Conservation (phyloP, 2,113 vertebrate genomes). For the Tetrax tetrax region DNA sequence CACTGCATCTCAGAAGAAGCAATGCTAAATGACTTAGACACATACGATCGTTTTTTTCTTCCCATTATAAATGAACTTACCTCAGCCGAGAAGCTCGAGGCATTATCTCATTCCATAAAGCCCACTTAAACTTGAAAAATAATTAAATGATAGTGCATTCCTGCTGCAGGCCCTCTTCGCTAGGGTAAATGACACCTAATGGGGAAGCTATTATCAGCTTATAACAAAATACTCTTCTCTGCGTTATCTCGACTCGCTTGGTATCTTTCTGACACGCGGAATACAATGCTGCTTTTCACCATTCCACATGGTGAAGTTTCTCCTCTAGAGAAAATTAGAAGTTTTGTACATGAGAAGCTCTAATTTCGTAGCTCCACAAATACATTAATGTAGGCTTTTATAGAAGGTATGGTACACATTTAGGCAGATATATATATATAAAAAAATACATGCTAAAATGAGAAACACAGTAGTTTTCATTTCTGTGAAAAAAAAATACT, state of each 20-base stretch:
- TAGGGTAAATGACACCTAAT: neutral
- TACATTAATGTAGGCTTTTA: neutral
- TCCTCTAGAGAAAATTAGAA: neutral
- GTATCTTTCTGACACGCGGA: neutral
- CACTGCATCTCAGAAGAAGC: neutral
- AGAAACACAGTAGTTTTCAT: neutral
- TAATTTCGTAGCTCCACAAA: neutral
- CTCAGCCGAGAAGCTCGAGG: neutral
- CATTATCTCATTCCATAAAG: conserved; percentile 39
- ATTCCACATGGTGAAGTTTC: neutral
- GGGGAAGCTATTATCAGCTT: conserved; percentile 22
- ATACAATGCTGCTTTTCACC: neutral
- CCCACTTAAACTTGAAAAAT: conserved; percentile 42
- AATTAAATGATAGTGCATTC: conserved; percentile 45
- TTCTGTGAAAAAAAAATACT: neutral
- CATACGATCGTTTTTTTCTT: neutral
- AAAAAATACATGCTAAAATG: neutral
- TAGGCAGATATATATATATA: neutral
- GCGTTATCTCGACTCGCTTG: neutral
- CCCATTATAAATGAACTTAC: conserved; percentile 9
- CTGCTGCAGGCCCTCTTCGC: neutral
- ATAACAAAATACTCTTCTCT: neutral
- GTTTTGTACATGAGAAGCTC: neutral
- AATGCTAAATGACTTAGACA: conserved; percentile 14
- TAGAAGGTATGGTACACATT: neutral